Conservation (phyloP, 92 coral and sea anemone genomes). For the Muricea muricata region DNA sequence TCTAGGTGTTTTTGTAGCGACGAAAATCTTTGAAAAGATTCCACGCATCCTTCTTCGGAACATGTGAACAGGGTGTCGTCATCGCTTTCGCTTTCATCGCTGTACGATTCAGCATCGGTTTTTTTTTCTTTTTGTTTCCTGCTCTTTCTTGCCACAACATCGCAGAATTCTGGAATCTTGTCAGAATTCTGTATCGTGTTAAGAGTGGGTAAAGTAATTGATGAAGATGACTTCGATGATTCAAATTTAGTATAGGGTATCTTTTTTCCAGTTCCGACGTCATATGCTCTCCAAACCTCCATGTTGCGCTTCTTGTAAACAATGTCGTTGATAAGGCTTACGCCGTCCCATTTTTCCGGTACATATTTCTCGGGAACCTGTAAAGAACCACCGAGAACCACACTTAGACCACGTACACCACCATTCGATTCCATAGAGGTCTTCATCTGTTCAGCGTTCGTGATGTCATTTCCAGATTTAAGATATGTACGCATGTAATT, state of each 20-base stretch:
- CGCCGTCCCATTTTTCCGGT: conserved; percentile 50
- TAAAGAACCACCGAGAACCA: conserved; percentile 32
- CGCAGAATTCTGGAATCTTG: conserved; percentile 9
- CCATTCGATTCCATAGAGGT: conserved; percentile 20
- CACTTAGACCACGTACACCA: conserved; percentile 20
- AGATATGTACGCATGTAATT: conserved; percentile 24
- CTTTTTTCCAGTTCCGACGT: conserved; percentile 37
- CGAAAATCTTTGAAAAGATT: conserved; percentile 61
- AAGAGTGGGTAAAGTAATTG: conserved; percentile 2
- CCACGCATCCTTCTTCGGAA: conserved; percentile 70
- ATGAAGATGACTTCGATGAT: not conserved
- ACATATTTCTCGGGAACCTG: not conserved
- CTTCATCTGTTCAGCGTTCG: conserved; percentile 37
- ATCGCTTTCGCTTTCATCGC: conserved; percentile 27
- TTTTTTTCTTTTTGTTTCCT: not conserved
- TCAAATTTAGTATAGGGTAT: conserved; percentile 13
- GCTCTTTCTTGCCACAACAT: conserved; percentile 24
- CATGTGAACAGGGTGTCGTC: conserved; percentile 53
- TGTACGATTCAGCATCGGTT: not conserved
- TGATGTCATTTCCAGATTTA: conserved; percentile 40
- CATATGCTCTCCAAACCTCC: conserved; percentile 52
- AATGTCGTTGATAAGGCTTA: conserved; percentile 53
- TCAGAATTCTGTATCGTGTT: not conserved
- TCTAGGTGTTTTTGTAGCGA: conserved; percentile 71
- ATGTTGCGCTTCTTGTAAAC: not conserved